These are phyloP conservation scores for Hypotaenidia okinawae DNA, from an alignment of 2,797 vertebrate genomes.

Conservation along the genomic window DNA sequence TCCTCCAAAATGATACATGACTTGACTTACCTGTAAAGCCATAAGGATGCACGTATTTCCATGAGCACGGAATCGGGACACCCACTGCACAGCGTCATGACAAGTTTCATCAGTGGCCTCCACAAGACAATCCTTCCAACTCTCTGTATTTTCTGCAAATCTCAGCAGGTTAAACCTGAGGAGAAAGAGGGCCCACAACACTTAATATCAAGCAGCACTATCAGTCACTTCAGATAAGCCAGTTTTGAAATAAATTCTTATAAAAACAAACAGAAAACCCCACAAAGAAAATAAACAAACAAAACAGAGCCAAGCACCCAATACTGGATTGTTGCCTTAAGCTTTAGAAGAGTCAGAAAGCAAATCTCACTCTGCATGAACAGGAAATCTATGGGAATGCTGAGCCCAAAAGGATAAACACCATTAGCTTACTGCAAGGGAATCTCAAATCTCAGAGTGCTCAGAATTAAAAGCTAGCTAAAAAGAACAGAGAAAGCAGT, in stretches of 20 bases:
- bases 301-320: neutral
- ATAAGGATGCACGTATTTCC: slow-evolving; percentile 79
- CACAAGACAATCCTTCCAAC: slow-evolving; percentile 77
- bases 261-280: neutral
- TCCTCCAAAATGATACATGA: neutral
- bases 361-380: neutral
- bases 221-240: neutral
- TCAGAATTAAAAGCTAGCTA: neutral
- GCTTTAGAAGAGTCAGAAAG: neutral
- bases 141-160: slow-evolving; percentile 76
- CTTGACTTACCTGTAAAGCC: slow-evolving; percentile 77
- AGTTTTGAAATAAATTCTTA: neutral
- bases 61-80: slow-evolving; percentile 69
- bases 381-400: neutral
- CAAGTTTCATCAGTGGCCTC: slow-evolving; percentile 77
- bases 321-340: neutral
- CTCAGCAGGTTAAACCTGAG: slow-evolving; percentile 83
- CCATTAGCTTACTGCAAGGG: neutral
- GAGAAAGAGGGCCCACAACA: neutral
- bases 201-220: neutral
- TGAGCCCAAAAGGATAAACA: neutral
- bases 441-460: neutral
- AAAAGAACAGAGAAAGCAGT: neutral
- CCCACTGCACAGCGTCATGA: slow-evolving; percentile 80
- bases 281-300: neutral